Conservation (phyloP, 2,113 vertebrate species). For the Syngnathus typhle region DNA sequence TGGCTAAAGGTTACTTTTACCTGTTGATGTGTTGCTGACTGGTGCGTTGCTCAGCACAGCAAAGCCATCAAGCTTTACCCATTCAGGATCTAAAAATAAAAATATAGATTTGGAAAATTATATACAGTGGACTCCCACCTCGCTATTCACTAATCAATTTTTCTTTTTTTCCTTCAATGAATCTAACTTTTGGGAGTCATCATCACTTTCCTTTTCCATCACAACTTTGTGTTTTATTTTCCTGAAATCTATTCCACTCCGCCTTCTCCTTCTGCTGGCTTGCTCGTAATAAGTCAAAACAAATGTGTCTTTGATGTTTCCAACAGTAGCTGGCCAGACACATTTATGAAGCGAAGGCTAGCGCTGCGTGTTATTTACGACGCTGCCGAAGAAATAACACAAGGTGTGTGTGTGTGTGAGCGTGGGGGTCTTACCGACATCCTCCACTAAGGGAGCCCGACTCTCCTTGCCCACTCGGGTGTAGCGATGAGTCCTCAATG, state of each 20-base stretch:
- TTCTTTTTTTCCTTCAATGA: neutral
- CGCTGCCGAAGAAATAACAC: conserved; percentile 39
- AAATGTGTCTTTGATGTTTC: conserved; percentile 19
- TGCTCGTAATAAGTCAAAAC: conserved; percentile 11
- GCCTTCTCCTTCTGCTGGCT: neutral
- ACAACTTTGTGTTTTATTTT: neutral
- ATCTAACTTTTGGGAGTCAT: too few relatives aligned
- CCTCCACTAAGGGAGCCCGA: conserved; percentile 64
- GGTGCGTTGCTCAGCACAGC: conserved; percentile 65
- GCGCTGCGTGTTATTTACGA: conserved; percentile 52
- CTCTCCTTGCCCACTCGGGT: conserved; percentile 64
- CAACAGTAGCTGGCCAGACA: conserved; percentile 31
- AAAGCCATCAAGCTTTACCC: conserved; percentile 73
- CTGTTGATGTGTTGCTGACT: conserved; percentile 68
- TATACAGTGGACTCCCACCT: neutral
- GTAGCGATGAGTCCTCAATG: conserved; percentile 70
- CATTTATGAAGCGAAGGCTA: conserved; percentile 33
- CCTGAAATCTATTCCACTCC: neutral
- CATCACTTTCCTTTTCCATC: neutral
- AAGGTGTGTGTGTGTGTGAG: conserved; percentile 30
- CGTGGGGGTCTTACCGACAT: conserved; percentile 68
- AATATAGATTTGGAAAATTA: conserved; percentile 13
- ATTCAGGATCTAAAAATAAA: conserved; percentile 66
- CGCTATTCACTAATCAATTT: neutral
- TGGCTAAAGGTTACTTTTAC: conserved; percentile 32